phyloP scores from a whole-genome alignment of 1,140 invertebrate genomes.

The Zaprionus nigranus region DNA sequence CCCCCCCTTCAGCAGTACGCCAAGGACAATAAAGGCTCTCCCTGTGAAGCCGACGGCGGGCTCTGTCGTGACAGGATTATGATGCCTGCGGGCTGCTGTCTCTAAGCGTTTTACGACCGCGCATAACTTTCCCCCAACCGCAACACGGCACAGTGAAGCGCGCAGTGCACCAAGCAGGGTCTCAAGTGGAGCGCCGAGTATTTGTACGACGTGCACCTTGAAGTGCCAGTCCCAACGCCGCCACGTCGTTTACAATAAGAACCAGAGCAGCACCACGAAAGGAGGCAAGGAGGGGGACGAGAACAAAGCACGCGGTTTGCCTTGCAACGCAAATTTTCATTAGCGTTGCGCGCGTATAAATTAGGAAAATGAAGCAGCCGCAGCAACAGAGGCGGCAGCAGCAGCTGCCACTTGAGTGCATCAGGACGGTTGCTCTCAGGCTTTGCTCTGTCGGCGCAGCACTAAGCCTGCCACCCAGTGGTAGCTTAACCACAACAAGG shows the following conservation, averaged over 20 bases:
- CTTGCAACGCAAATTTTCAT: slow-evolving; percentile 79
- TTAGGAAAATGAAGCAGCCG: slow-evolving; percentile 80
- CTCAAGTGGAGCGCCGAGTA: slow-evolving; percentile 33
- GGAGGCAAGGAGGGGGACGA: slow-evolving; percentile 10
- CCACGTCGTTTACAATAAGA: slow-evolving; percentile 47
- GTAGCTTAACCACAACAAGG: slow-evolving; percentile 55
- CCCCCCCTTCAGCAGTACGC: not conserved
- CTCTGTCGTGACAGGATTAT: slow-evolving; percentile 41
- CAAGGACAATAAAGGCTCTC: slow-evolving; percentile 24
- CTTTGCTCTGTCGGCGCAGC: slow-evolving; percentile 15
- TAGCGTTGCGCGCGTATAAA: slow-evolving; percentile 78
- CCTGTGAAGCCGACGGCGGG: not conserved
- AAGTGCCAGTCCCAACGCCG: slow-evolving; percentile 39
- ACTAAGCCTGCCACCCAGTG: slow-evolving; percentile 20
- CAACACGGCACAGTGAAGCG: slow-evolving; percentile 20
- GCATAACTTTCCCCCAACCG: slow-evolving; percentile 36
- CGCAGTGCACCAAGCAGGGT: slow-evolving; percentile 7
- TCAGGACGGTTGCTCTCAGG: slow-evolving; percentile 11
- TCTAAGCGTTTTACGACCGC: slow-evolving; percentile 31
- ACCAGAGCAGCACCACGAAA: slow-evolving; percentile 29
- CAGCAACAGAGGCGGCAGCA: slow-evolving; percentile 26
- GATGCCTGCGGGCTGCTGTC: slow-evolving; percentile 38
- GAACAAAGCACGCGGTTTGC: slow-evolving; percentile 67
- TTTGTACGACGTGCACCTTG: slow-evolving; percentile 31
- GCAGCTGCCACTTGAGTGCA: slow-evolving; percentile 33